These are phyloP conservation scores for Pomatostomus ruficeps DNA, from an alignment of 2,113 vertebrate species.

Conservation along the genomic window DNA sequence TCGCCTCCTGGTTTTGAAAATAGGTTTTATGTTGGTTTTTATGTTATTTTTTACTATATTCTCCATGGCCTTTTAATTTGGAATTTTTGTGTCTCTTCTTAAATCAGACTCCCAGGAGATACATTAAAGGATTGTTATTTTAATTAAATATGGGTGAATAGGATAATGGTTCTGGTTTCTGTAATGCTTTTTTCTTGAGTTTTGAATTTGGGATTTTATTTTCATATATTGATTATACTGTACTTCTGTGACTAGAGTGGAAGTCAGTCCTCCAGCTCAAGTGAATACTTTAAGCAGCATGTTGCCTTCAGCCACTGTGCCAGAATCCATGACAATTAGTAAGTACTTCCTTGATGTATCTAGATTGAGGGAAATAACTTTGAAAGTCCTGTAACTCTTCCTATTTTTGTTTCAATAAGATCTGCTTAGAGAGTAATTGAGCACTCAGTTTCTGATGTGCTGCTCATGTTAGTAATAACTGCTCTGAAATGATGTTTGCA, in stretches of 20 bases:
- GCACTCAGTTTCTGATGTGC: neutral
- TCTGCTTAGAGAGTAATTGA: neutral
- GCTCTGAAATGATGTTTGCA: neutral
- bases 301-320: conserved; percentile 76
- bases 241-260: conserved; percentile 74
- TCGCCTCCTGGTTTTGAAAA: neutral
- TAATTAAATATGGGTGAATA: neutral
- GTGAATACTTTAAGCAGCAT: conserved; percentile 63
- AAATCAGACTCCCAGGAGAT: neutral
- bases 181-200: neutral
- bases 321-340: conserved; percentile 94
- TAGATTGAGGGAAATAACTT: neutral
- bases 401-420: neutral
- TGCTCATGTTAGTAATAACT: neutral
- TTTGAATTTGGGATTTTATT: neutral
- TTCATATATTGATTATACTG: neutral
- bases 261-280: conserved; percentile 72
- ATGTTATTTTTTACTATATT: neutral
- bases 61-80: neutral
- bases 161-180: neutral
- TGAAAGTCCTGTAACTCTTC: neutral
- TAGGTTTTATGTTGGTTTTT: neutral
- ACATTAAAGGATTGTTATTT: neutral
- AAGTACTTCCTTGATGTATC: conserved; percentile 64
- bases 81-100: neutral